phyloP scores from a whole-genome alignment of 2,888 invertebrate species.

The Harpagoxenus sublaevis region DNA sequence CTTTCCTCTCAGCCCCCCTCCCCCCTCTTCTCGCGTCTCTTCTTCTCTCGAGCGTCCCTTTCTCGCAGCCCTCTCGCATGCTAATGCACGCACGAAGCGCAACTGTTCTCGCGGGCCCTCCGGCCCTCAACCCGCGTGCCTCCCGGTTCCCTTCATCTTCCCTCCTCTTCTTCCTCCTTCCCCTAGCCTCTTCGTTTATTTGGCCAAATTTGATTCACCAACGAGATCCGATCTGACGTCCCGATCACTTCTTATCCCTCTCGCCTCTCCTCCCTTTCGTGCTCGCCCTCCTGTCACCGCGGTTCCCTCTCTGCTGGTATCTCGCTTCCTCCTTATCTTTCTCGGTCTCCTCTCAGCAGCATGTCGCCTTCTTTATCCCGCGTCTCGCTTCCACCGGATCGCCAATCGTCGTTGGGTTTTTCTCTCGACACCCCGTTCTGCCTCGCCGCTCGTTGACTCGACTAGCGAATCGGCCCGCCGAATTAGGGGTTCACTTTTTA shows the following conservation, averaged over 20 bases:
- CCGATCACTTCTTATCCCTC: slow-evolving; percentile 82
- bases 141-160: slow-evolving; percentile 57
- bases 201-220: slow-evolving; percentile 78
- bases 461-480: slow-evolving; percentile 66
- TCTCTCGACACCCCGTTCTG: slow-evolving; percentile 74
- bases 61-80: slow-evolving; percentile 80
- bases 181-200: slow-evolving; percentile 73
- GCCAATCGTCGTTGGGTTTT: slow-evolving; percentile 72
- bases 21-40: background rate
- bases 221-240: slow-evolving; percentile 83
- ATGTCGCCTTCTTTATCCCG: slow-evolving; percentile 53
- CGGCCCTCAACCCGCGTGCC: slow-evolving; percentile 62
- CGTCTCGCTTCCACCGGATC: slow-evolving; percentile 63
- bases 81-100: slow-evolving; percentile 84
- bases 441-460: slow-evolving; percentile 57
- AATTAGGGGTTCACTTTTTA: slow-evolving; percentile 77
- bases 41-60: slow-evolving; percentile 63
- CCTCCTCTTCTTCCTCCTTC: slow-evolving; percentile 50
- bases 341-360: slow-evolving; percentile 43
- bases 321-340: slow-evolving; percentile 37
- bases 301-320: slow-evolving; percentile 7
- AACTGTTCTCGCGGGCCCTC: slow-evolving; percentile 83
- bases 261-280: slow-evolving; percentile 53
- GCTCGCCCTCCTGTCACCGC: slow-evolving; percentile 49
- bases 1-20: slow-evolving; percentile 39